These are phyloP conservation scores for Chaetodon auriga DNA, from an alignment of 2,113 vertebrate species.

Conservation along the genomic window DNA sequence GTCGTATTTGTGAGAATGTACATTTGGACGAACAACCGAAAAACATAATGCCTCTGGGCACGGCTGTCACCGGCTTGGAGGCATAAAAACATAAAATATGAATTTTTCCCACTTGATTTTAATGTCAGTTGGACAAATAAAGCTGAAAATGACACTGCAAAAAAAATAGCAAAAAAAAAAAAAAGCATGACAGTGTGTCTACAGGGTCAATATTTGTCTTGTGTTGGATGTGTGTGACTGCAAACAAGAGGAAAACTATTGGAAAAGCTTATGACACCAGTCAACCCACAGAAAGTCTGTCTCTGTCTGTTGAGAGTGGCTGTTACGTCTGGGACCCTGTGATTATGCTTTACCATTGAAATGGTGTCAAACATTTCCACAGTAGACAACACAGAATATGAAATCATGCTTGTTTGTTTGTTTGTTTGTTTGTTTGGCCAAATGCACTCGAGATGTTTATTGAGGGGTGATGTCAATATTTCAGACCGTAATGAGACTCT, in stretches of 20 bases:
- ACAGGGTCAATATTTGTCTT: neutral
- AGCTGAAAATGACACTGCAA: no score
- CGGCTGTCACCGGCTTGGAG: no score
- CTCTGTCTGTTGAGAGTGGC: conserved; percentile 25
- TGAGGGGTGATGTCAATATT: neutral
- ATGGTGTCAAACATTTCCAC: neutral
- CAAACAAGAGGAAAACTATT: conserved; percentile 16
- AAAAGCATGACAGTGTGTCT: neutral
- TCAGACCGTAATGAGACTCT: neutral
- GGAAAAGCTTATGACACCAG: neutral
- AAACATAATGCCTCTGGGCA: no score
- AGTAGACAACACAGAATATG: neutral
- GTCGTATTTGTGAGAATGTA: no score
- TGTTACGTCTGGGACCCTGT: conserved; percentile 24
- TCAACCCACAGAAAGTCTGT: conserved; percentile 34
- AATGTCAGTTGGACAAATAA: no score
- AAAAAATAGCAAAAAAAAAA: no score
- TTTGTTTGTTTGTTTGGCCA: neutral
- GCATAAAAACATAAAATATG: no score
- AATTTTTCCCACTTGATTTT: no score
- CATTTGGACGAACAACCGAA: no score
- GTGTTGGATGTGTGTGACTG: conserved; percentile 8
- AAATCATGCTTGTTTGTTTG: neutral
- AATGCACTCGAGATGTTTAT: neutral
- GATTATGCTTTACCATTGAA: conserved; percentile 12